phyloP scores from a whole-genome alignment of 2,888 invertebrate species.

The Dryobotodes eremita region DNA sequence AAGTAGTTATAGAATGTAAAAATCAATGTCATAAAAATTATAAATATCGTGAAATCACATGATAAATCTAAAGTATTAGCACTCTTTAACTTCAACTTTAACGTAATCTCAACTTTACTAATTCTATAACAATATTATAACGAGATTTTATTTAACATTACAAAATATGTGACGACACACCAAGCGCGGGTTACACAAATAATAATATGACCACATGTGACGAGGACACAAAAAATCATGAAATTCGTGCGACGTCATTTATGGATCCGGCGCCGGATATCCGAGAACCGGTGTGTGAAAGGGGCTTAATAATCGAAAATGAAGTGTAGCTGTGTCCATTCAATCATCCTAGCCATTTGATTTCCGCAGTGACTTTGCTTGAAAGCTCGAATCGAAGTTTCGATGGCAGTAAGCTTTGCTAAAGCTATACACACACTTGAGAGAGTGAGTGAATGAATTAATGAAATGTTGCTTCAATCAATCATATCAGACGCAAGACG shows the following conservation, averaged over 20 bases:
- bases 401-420: background rate
- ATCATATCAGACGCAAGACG: background rate
- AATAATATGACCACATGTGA: background rate
- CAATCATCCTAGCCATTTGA: background rate
- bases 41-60: background rate
- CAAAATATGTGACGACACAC: background rate
- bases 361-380: background rate
- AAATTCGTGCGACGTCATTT: background rate
- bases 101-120: too few relatives aligned
- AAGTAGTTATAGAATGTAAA: too few relatives aligned
- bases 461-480: slow-evolving; percentile 2
- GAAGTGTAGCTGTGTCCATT: background rate
- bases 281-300: background rate
- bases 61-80: background rate
- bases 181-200: background rate
- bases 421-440: background rate
- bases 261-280: background rate
- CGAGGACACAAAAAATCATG: background rate
- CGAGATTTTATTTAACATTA: background rate
- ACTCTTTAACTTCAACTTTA: background rate
- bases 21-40: too few relatives aligned
- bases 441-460: slow-evolving; percentile 3
- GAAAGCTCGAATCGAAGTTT: too few relatives aligned
- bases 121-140: too few relatives aligned
- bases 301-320: background rate